Percentiles rank a stretch among this genome's conserved stretches.
These are phyloP conservation scores for Platerodrilus igneus DNA, from an alignment of 2,888 invertebrate species.

Conservation along the genomic window DNA sequence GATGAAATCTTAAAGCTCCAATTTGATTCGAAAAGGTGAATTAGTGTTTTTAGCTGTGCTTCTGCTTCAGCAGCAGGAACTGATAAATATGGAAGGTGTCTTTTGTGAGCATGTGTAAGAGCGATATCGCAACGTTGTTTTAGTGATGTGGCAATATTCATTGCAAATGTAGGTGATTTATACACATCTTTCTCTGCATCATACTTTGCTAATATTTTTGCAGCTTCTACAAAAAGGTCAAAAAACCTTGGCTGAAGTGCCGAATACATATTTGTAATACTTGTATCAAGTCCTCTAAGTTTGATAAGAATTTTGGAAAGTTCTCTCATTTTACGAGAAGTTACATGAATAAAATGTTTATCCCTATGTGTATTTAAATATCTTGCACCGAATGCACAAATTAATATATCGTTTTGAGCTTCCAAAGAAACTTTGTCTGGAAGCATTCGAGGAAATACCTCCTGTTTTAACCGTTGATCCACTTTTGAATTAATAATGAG, in stretches of 20 bases:
- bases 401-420: conserved; percentile 9
- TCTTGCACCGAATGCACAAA: conserved; percentile 18
- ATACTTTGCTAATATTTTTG: conserved; percentile 17
- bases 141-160: conserved; percentile 18
- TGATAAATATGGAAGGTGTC: conserved; percentile 1
- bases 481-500: too few species aligned
- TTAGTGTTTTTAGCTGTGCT: conserved; percentile 18
- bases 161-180: conserved; percentile 15
- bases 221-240: conserved; percentile 16
- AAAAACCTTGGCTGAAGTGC: conserved; percentile 17
- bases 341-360: conserved; percentile 19
- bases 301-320: conserved; percentile 19
- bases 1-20: conserved; percentile 22
- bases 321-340: conserved; percentile 22
- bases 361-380: conserved; percentile 22
- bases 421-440: too few species aligned
- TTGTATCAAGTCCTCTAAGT: conserved; percentile 11
- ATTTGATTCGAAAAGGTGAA: conserved; percentile 13
- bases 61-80: conserved; percentile 15
- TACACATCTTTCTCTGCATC: too few species aligned
- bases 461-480: too few species aligned
- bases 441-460: too few species aligned
- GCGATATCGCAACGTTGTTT: conserved; percentile 21
- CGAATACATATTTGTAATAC: conserved; percentile 11
- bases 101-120: too few species aligned